phyloP scores from a whole-genome alignment of 2,888 invertebrate genomes.

The Euplagia quadripunctaria region DNA sequence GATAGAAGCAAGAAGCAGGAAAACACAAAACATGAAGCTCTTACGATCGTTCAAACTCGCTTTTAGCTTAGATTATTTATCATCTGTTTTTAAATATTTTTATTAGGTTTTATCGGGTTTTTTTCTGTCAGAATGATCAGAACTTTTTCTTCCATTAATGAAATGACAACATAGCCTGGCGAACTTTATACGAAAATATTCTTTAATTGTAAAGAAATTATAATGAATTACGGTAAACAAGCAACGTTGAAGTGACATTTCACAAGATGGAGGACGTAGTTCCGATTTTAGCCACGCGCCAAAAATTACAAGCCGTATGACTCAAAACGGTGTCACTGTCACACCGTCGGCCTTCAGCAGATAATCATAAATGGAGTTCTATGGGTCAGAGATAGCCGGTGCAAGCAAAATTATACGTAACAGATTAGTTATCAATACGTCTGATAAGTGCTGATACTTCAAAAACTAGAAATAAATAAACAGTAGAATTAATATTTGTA shows the following conservation, averaged over 20 bases:
- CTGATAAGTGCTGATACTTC: not conserved
- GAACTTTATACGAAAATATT: no score
- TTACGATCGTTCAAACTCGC: no score
- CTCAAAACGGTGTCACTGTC: not conserved
- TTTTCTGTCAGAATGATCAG: no score
- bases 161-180: no score
- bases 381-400: not conserved
- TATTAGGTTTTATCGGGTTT: no score
- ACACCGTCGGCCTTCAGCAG: not conserved
- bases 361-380: slow-evolving; percentile 1
- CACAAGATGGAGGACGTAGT: not conserved
- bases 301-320: not conserved
- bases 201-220: no score
- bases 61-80: no score
- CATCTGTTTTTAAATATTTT: no score
- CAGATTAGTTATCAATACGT: not conserved
- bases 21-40: no score
- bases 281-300: not conserved
- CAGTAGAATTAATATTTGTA: not conserved
- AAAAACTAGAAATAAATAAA: not conserved
- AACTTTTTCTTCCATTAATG: no score
- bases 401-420: not conserved
- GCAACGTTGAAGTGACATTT: not conserved
- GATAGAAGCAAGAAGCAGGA: no score
- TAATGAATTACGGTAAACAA: not conserved